Base-by-base conservation (phyloP, 2,888 invertebrate species). In the Melipona bicolor region DNA sequence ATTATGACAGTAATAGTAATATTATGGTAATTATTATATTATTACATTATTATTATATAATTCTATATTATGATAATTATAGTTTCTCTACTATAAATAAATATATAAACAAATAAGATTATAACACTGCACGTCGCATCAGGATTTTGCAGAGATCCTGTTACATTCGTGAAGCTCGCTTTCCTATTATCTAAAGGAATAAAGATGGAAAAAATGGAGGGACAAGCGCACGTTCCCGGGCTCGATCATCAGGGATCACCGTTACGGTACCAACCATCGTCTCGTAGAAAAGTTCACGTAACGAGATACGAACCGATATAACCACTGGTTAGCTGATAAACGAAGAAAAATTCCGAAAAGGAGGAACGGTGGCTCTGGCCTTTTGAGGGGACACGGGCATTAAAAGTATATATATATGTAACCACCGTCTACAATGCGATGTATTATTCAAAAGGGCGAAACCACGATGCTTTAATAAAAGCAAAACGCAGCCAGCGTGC, bases 361-460 rank as follows among this genome's bases (percentile, higher is more conserved):
- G 70, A 27, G 56, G 56, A 9, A 43, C 43, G 43, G 43, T 9
- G 43, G 43, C 43, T 43, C 17, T 19, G n/a, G 17, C 52, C 43
- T 65, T 27, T 78, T 70, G 24, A 54, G 36, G 32, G 36, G 17
- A 59, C 32, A 50, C 32, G 61, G 43, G 50, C 17, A 59, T 71
- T 65, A 65, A 65, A 59, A 77, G 67, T 59, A 24, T 19, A 17
- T n/a, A 27, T 15, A 13, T 19, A 62, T 11, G 19, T 32, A 49
- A 24, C 56, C n/a, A 62, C 21, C 11, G 71, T 49, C n/a, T 64
- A 54, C 70, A 61, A 69, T 59, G 78, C 70, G 79, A 87, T 81
- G 81, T 85, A 86, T 88, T 88, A 88, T 86, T 87, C 86, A 88
- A 74, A 76, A 82, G 79, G 76, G 76, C 75, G 81, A 62, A 81